Evolutionary conservation across 1,140 invertebrate species (phyloP), one percentile per base, ranked within the genome.

Genomic region (Chelonus insularis): DNA sequence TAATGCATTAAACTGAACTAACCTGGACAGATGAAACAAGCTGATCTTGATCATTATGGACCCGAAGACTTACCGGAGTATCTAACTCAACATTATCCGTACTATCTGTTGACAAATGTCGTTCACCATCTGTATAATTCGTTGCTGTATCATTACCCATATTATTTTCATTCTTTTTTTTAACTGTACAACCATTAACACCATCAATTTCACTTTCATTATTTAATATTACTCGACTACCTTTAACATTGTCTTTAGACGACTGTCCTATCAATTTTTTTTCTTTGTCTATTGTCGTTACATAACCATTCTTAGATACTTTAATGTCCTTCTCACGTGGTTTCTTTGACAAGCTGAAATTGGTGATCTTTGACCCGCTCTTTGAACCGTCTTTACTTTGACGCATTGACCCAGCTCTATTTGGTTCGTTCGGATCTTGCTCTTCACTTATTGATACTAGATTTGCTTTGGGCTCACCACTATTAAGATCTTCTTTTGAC

Each of bases 361-460:
- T 77, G n/a, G 68, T 54, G 3, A 76, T 69, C 59, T 72, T 74
- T 4, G 71, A 68, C 1, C 29, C 48, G 68, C 57, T 60, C 67
- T 80, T 67, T 47, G 60, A 14, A 14, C 2, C 29, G 45, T 78
- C 77, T 29, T 75, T 76, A 12, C 68, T 51, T 60, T 77, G 74
- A 62, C 77, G 76, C 23, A 76, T 67, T 6, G 76, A 77, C 51
- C 75, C 75, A 20, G 63, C 11, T 36, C 76, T 70, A 41, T 50
- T 70, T 11, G 72, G 60, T 7, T 79, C 77, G 4, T 34, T 36
- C 0, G 62, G 9, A 64, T 78, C 76, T 57, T 74, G 68, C 57
- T 78, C 78, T 52, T 80, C 77, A 1, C 71, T 71, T 51, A 80
- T 80, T 1, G 78, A 78, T 4, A 78, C 74, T 34, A 80, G 62